Evolutionary conservation across 2,888 invertebrate genomes (phyloP).

Genomic region (Ferrisia virgata): DNA sequence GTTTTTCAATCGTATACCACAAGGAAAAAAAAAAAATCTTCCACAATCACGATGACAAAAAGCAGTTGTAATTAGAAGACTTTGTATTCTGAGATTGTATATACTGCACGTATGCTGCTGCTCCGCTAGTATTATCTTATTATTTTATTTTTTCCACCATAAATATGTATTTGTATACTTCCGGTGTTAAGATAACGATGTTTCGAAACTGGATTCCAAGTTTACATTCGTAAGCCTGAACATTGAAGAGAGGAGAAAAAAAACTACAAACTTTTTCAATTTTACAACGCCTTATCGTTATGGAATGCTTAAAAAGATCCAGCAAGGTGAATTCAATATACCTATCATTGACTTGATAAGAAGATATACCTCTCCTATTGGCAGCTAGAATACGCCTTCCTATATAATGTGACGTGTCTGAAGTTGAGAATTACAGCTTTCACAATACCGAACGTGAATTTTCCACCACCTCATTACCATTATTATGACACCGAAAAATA

Average conservation of each 20-base stretch:
- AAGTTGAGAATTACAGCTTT: background rate
- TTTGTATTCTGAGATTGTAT: background rate
- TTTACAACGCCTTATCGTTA: background rate
- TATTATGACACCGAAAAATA: constrained; percentile 2
- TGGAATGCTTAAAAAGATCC: background rate
- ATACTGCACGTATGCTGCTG: too few species aligned
- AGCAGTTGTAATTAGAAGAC: background rate
- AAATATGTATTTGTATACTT: background rate
- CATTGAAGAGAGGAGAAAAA: background rate
- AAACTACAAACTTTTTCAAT: background rate
- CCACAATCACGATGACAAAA: background rate
- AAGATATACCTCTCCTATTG: background rate
- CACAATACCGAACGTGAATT: background rate
- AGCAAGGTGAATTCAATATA: background rate
- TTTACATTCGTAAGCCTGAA: too few species aligned
- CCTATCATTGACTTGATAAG: background rate
- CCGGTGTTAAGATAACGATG: background rate
- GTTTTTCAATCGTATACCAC: background rate
- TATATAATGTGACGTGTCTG: background rate
- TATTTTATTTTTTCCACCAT: background rate
- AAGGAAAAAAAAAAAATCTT: background rate
- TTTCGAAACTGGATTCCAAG: background rate
- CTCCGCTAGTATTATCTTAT: too few species aligned
- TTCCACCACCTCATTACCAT: background rate
- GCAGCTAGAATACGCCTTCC: background rate